Base-by-base conservation (phyloP, 1,140 invertebrate genomes). In the Ceratina calcarata region DNA sequence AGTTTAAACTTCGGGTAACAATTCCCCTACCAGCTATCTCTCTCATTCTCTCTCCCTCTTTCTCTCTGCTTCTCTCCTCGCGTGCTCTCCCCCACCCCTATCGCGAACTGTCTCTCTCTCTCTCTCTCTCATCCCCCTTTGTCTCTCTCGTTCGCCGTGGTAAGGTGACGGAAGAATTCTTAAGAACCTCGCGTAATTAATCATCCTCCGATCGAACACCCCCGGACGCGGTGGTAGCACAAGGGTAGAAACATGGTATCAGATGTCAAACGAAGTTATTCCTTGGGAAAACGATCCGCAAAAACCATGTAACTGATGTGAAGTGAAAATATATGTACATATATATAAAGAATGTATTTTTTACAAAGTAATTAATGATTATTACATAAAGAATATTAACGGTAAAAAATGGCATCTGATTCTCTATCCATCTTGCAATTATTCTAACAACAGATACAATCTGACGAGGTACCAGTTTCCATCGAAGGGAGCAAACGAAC, bases 1-100 rank as follows among this genome's bases (percentile, higher is more conserved):
- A 92, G 91, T 93, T 92, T 93, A 91, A 93, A 93, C 92, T 93
- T 93, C 83, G 91, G 88, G 89, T 92, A 93, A 93, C 91, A 93
- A 93, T 92, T 89, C 87, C 90, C 90, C 90, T 91, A 87, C 88
- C 88, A 83, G 78, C 84, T 83, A 80, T 57, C 88, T 81, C 83
- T 81, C 69, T 81, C 79, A 80, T 76, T 85, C 75, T 86, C 85
- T 80, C 83, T 86, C 80, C 24, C 67, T 82, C 81, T 61, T 80
- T 80, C 76, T 87, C 82, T 83, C 83, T 37, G 72, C 72, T 77
- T 82, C 83, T 78, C 88, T 82, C 74, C 80, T 53, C 80, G 71
- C 66, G 80, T 68, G 72, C 78, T 81, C 82, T 81, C 85, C 66
- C 78, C 68, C 81, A 61, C 62, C 72, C 65, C 37, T 45, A 7